Evolutionary conservation across 30 jellyfish, hydroid and myxozoan species (phyloP), one percentile per base, ranked within the genome.

Genomic region (Hydractinia echinata): DNA sequence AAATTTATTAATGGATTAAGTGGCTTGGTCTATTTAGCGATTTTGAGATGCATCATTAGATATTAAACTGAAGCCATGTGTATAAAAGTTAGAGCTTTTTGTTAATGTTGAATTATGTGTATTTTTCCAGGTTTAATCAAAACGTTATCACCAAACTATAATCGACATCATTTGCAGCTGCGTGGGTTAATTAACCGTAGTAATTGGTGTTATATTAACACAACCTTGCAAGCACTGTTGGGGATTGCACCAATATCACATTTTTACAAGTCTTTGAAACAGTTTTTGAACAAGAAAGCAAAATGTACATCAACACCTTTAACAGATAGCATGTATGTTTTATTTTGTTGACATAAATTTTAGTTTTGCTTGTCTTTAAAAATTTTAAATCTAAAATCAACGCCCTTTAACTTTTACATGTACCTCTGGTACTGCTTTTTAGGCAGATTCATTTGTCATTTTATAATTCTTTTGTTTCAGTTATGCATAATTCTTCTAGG

Each of bases 171-270:
- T 20, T 52, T 91, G 51, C 96, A 88, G 81, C 76, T 94, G 18
- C 92, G 99, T 30, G 99, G 99, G 18, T 82, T 94, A 87, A 82
- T 94, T 50, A 94, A 94, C 83, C 81, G 95, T 61, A 88, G 95
- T 39, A 94, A 94, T 62, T 94, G 99, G 99, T 94, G 99, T 73
- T 94, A 86, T 86, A 94, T 94, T 76, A 94, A 94, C 79, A 95
- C 99, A 4, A 88, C 99, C 6, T 82, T 94, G 77, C 99, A 94
- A 79, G 95, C 96, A 4, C 83, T 94, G 8, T 92, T 94, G 54
- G 96, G 95, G 5, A 81, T 91, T 52, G 67, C 96, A 6, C 73
- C 95, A 13, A 89, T 94, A 67, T 81, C 91, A 66, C 87, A 81
- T 19, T 81, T 94, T 21, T 94, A 89, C 54, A 85, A 84, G 66